These are phyloP conservation scores for Caenorhabditis afra DNA, from an alignment of 2,888 invertebrate species.

Conservation along the genomic window DNA sequence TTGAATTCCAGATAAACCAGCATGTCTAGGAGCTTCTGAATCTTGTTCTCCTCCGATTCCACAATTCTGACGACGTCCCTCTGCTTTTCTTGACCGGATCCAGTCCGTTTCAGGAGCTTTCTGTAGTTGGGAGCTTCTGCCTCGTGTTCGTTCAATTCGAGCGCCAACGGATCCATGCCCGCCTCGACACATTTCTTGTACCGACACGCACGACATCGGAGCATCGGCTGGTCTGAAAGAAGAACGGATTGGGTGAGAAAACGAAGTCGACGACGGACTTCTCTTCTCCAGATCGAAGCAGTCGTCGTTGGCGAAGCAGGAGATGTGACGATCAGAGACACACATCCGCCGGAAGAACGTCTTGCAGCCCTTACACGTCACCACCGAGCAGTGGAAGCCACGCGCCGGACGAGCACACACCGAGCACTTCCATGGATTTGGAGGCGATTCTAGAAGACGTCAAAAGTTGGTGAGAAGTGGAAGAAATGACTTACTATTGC, in stretches of 20 bases:
- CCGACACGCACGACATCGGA: slow-evolving; percentile 53
- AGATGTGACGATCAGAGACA: slow-evolving; percentile 38
- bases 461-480: no score
- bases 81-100: not conserved
- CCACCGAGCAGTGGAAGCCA: slow-evolving; percentile 69
- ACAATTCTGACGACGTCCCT: not conserved
- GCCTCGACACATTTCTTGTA: slow-evolving; percentile 49
- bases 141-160: slow-evolving; percentile 40
- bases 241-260: no score
- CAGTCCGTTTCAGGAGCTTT: slow-evolving; percentile 23
- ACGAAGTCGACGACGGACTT: not conserved
- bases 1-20: slow-evolving; percentile 36
- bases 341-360: slow-evolving; percentile 58
- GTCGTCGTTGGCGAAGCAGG: slow-evolving; percentile 36
- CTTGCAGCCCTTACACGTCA: slow-evolving; percentile 67
- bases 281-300: slow-evolving; percentile 54
- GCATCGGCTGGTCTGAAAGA: no score
- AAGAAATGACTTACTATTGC: no score
- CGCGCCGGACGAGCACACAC: slow-evolving; percentile 65
- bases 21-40: slow-evolving; percentile 19
- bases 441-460: no score
- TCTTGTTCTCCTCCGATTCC: slow-evolving; percentile 1
- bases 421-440: slow-evolving; percentile 53
- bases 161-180: slow-evolving; percentile 62
- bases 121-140: slow-evolving; percentile 21